These are phyloP conservation scores for Rana temporaria DNA, from an alignment of 2,113 vertebrate genomes.

Conservation along the genomic window DNA sequence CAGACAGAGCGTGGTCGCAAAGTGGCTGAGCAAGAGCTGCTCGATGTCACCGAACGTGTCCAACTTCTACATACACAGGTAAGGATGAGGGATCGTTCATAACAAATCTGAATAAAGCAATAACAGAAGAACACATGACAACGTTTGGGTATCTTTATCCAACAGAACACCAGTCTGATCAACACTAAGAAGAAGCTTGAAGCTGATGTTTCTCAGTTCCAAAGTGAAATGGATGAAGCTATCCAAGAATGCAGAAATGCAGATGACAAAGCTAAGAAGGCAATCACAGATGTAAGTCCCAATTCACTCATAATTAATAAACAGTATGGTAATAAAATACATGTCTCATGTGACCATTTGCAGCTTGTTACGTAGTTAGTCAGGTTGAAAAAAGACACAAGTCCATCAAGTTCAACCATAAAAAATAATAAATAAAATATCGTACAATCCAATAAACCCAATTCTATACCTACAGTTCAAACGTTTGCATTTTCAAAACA, in stretches of 20 bases:
- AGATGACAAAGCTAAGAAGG: slow-evolving; percentile 77
- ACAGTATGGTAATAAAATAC: neutral
- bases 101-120: too few relatives aligned
- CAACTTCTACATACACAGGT: slow-evolving; percentile 84
- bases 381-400: too few relatives aligned
- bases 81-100: neutral
- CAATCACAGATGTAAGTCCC: slow-evolving; percentile 72
- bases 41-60: slow-evolving; percentile 79
- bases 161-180: slow-evolving; percentile 72
- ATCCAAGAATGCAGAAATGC: slow-evolving; percentile 68
- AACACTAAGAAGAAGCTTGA: slow-evolving; percentile 78
- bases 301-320: too few relatives aligned
- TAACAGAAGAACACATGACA: too few relatives aligned
- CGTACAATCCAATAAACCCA: too few relatives aligned
- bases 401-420: too few relatives aligned
- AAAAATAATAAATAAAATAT: too few relatives aligned
- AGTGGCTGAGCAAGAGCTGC: slow-evolving; percentile 84
- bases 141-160: neutral
- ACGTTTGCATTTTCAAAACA: neutral
- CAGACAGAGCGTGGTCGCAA: slow-evolving; percentile 77
- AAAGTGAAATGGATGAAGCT: slow-evolving; percentile 72
- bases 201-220: slow-evolving; percentile 69
- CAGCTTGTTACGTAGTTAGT: too few relatives aligned
- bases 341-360: neutral
- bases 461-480: too few relatives aligned